These are phyloP conservation scores for Masticophis lateralis DNA, from an alignment of 2,797 vertebrate species.

Conservation along the genomic window DNA sequence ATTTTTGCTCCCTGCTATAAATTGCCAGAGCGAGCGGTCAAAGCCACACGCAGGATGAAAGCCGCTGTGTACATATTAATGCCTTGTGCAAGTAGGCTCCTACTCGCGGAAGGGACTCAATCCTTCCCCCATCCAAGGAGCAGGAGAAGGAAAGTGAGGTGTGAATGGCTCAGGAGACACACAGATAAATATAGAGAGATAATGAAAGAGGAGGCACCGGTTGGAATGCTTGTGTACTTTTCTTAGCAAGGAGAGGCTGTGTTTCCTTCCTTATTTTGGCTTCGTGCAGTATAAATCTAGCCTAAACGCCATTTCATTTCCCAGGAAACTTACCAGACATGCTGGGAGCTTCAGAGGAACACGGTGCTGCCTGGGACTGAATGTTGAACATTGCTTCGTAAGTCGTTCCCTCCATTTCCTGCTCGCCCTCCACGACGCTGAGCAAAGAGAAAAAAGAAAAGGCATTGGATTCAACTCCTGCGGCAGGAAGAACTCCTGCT, in stretches of 20 bases:
- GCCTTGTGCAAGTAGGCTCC: neutral
- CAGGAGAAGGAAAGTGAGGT: neutral
- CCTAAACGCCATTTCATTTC: neutral
- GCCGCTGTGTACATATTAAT: neutral
- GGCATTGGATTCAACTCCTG: neutral
- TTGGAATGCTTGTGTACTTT: neutral
- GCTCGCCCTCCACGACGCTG: slow-evolving; percentile 66
- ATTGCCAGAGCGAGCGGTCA: neutral
- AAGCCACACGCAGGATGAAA: neutral
- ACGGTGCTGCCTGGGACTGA: slow-evolving; percentile 76
- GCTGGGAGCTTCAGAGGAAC: slow-evolving; percentile 64
- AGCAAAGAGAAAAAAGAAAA: slow-evolving; percentile 16
- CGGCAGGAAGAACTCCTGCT: neutral
- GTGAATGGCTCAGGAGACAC: neutral
- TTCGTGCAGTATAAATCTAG: neutral
- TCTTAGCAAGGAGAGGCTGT: neutral
- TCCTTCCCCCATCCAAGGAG: neutral
- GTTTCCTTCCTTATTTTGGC: neutral
- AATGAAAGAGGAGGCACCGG: neutral
- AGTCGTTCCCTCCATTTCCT: slow-evolving; percentile 77
- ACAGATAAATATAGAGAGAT: neutral
- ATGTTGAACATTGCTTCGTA: slow-evolving; percentile 96
- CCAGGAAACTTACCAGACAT: slow-evolving; percentile 75
- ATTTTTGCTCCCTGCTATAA: neutral
- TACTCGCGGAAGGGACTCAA: neutral